These are phyloP conservation scores for Suillia variegata DNA, from an alignment of 2,888 invertebrate genomes.

Conservation along the genomic window DNA sequence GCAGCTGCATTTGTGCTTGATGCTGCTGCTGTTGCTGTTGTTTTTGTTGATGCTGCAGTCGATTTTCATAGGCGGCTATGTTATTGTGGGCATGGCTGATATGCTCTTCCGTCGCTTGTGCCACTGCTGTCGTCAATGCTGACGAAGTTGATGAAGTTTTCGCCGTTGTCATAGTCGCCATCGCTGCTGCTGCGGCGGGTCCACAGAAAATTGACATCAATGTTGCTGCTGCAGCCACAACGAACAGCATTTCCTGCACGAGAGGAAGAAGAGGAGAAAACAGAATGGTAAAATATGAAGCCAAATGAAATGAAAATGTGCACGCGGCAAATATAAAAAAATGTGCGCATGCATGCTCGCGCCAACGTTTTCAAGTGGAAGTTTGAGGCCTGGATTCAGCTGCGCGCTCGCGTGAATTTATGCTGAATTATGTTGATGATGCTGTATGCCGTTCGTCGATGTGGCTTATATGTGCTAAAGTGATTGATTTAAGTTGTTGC, in stretches of 20 bases:
- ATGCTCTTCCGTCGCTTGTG: constrained; percentile 34
- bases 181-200: constrained; percentile 27
- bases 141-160: constrained; percentile 26
- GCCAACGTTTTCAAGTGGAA: neutral
- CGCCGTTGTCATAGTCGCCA: constrained; percentile 30
- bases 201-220: constrained; percentile 35
- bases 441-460: neutral
- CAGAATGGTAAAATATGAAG: neutral
- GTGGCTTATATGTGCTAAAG: neutral
- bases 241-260: constrained; percentile 40
- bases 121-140: constrained; percentile 22
- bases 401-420: neutral
- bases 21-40: constrained; percentile 26
- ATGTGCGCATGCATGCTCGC: neutral
- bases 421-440: constrained; percentile 9
- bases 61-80: constrained; percentile 42
- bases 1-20: constrained; percentile 20
- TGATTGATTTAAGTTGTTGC: constrained; percentile 13
- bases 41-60: constrained; percentile 37
- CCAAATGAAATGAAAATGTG: neutral
- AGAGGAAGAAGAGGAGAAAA: neutral
- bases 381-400: neutral
- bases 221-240: constrained; percentile 34
- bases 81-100: constrained; percentile 38
- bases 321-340: neutral